These are phyloP conservation scores for Amblyraja radiata DNA, from an alignment of 2,797 vertebrate genomes.

Conservation along the genomic window DNA sequence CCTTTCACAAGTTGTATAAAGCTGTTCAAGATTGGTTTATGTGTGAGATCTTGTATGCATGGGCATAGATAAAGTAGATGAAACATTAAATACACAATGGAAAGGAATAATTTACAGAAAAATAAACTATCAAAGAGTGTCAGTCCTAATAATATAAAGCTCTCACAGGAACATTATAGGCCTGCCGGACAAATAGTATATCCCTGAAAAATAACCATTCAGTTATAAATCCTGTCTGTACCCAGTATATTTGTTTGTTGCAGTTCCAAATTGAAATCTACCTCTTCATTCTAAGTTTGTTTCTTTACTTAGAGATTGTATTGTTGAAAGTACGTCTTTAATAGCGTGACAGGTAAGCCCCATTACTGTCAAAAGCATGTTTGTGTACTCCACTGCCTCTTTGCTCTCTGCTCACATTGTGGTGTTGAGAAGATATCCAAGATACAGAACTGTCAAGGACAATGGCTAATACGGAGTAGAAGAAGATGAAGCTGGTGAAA, in stretches of 20 bases:
- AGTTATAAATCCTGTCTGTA: not conserved
- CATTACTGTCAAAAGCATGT: not conserved
- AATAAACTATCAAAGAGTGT: not conserved
- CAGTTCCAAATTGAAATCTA: not conserved
- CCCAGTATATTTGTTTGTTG: not conserved
- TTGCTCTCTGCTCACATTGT: not conserved
- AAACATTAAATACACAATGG: not conserved
- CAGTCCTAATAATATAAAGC: not conserved
- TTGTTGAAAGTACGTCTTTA: not conserved
- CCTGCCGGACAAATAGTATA: not conserved
- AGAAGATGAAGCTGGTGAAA: not conserved
- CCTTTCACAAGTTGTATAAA: slow-evolving; percentile 5
- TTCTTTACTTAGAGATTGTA: not conserved
- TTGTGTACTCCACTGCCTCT: not conserved
- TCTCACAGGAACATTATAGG: not conserved
- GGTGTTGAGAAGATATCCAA: not conserved
- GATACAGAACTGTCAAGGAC: not conserved
- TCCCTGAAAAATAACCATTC: not conserved
- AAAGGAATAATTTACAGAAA: not conserved
- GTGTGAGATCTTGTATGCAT: not conserved
- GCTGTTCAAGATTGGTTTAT: slow-evolving; percentile 15
- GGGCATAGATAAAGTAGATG: not conserved
- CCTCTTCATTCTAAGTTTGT: not conserved
- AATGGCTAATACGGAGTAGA: not conserved
- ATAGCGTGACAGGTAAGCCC: not conserved